Conservation (phyloP, 1,140 invertebrate genomes). For the Drosophila ogumai region DNA sequence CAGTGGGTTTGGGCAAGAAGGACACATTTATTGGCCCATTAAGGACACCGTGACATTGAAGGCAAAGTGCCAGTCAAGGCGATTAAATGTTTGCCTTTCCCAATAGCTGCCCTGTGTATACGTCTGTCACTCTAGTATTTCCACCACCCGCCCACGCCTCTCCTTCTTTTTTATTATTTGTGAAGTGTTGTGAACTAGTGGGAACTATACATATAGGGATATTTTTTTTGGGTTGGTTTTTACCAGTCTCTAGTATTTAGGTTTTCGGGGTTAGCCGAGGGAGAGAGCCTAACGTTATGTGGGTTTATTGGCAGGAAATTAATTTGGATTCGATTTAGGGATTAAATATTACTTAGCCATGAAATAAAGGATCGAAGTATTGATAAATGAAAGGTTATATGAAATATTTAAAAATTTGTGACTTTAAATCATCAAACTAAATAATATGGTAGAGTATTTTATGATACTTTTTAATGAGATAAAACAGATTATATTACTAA, state of each 20-base stretch:
- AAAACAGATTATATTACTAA: background rate
- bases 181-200: slow-evolving; percentile 2
- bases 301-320: background rate
- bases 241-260: slow-evolving; percentile 3
- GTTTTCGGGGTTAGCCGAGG: background rate
- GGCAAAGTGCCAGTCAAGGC: slow-evolving; percentile 45
- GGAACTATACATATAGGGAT: background rate
- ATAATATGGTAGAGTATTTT: background rate
- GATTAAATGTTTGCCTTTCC: slow-evolving; percentile 46
- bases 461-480: background rate
- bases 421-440: background rate
- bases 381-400: background rate
- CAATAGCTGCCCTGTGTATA: slow-evolving; percentile 3
- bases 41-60: slow-evolving; percentile 54
- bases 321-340: too few relatives aligned
- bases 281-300: background rate
- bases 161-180: slow-evolving; percentile 5
- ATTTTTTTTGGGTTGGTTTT: slow-evolving; percentile 2
- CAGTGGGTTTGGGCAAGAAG: slow-evolving; percentile 23
- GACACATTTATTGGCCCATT: slow-evolving; percentile 53
- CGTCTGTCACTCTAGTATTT: background rate
- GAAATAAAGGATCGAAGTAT: background rate
- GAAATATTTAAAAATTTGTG: background rate
- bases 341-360: too few relatives aligned
- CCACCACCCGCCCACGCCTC: background rate